Percentiles rank a stretch among this genome's conserved stretches.
phyloP scores from a whole-genome alignment of 2,797 vertebrate species.

The Poecile montanus region DNA sequence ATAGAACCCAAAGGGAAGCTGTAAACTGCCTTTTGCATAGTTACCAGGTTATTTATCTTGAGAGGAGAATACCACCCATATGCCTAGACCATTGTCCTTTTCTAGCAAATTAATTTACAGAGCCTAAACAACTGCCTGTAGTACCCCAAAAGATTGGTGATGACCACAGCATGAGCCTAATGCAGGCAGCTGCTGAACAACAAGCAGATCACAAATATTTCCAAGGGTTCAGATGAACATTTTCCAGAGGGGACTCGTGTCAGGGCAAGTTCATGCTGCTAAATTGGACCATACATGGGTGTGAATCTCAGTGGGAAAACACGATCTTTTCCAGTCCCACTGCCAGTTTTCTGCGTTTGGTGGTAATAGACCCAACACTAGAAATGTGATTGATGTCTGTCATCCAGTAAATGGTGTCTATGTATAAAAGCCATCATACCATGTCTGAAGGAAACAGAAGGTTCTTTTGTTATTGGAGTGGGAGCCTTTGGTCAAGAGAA shows the following conservation, averaged over 20 bases:
- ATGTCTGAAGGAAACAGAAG: not conserved
- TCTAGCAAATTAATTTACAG: not conserved
- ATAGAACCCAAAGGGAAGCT: not conserved
- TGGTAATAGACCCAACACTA: not conserved
- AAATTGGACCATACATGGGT: not conserved
- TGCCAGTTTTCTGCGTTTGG: not conserved
- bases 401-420: not conserved
- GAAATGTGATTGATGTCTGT: not conserved
- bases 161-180: not conserved
- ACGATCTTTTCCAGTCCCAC: not conserved
- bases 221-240: not conserved
- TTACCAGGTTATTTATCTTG: not conserved
- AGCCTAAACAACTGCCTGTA: not conserved
- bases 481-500: not conserved
- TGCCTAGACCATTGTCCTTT: not conserved
- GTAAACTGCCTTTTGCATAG: not conserved
- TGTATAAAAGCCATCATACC: not conserved
- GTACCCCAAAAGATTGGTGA: not conserved
- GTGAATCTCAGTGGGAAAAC: not conserved
- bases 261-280: not conserved
- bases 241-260: not conserved
- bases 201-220: not conserved
- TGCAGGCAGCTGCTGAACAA: not conserved
- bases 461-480: not conserved
- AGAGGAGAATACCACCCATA: not conserved